A percentile compares a stretch with the other conserved stretches of the same genome.
Evolutionary conservation across 64 coral and sea anemone genomes (phyloP).

Genomic region (Pocillopora damicornis): DNA sequence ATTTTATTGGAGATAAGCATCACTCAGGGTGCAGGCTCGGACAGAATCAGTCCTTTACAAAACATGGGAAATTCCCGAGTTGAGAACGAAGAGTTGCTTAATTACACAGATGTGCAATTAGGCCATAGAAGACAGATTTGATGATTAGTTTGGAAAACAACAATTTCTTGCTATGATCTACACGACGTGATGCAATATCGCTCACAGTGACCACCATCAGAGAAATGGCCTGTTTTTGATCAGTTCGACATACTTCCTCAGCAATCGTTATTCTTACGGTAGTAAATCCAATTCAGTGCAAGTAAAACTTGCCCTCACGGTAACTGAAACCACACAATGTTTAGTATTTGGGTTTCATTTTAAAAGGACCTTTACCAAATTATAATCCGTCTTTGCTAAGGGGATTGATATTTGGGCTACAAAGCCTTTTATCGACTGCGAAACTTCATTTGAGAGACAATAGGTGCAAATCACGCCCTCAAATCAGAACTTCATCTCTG

Average conservation of each 20-base stretch:
- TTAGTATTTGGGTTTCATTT: too few relatives aligned
- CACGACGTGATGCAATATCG: not conserved
- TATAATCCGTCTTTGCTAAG: not conserved
- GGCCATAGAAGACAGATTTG: not conserved
- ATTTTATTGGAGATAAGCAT: slow-evolving; percentile 9
- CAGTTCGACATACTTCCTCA: not conserved
- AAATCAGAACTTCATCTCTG: not conserved
- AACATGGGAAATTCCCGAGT: not conserved
- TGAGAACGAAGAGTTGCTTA: slow-evolving; percentile 24
- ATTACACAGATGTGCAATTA: slow-evolving; percentile 42
- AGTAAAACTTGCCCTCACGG: not conserved
- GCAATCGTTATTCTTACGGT: not conserved
- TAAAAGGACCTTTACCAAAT: not conserved
- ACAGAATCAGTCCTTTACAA: not conserved
- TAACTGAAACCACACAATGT: not conserved
- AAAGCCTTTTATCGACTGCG: not conserved
- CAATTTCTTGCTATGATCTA: not conserved
- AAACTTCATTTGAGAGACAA: not conserved
- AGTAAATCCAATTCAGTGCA: not conserved
- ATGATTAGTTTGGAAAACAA: slow-evolving; percentile 26
- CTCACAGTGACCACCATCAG: not conserved
- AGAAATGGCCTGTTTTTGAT: not conserved
- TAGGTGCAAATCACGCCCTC: not conserved
- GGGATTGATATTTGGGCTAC: not conserved
- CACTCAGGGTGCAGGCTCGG: not conserved